phyloP scores from a whole-genome alignment of 1,140 invertebrate species.

The Sinonovacula constricta region DNA sequence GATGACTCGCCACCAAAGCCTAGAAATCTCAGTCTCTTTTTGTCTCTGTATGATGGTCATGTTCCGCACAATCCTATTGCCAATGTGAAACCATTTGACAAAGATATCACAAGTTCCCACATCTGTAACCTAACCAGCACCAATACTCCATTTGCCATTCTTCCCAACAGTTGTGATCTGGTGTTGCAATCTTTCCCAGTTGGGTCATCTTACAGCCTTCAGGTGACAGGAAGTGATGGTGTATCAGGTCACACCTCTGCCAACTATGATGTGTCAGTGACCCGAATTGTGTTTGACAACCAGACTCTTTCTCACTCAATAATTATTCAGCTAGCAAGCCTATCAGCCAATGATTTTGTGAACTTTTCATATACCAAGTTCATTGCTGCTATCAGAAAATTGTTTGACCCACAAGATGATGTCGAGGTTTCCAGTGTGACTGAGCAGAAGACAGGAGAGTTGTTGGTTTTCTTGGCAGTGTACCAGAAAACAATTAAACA shows the following conservation, averaged over 20 bases:
- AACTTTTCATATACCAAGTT: constrained; percentile 37
- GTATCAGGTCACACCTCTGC: constrained; percentile 89
- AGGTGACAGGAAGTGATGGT: constrained; percentile 92
- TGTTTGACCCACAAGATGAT: constrained; percentile 30
- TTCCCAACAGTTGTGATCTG: constrained; percentile 87
- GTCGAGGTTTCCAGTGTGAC: constrained; percentile 45
- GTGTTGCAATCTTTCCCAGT: constrained; percentile 78
- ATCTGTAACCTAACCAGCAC: constrained; percentile 82
- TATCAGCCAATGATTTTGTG: constrained; percentile 45
- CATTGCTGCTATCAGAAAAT: constrained; percentile 13
- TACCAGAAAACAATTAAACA: constrained; percentile 12
- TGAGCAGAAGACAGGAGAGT: background rate
- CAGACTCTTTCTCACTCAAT: constrained; percentile 90
- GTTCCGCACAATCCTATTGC: constrained; percentile 88
- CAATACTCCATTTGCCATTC: constrained; percentile 83
- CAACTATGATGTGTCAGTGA: constrained; percentile 88
- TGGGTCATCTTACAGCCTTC: constrained; percentile 82
- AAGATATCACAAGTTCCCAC: constrained; percentile 92
- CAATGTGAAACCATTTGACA: constrained; percentile 93
- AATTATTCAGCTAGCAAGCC: constrained; percentile 45
- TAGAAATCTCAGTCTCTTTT: constrained; percentile 88
- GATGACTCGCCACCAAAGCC: constrained; percentile 94
- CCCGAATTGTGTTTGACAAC: constrained; percentile 90
- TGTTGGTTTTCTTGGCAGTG: constrained; percentile 49
- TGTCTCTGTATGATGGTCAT: constrained; percentile 82